Base-by-base conservation (phyloP, 2,113 vertebrate genomes). In the Centrocercus urophasianus region DNA sequence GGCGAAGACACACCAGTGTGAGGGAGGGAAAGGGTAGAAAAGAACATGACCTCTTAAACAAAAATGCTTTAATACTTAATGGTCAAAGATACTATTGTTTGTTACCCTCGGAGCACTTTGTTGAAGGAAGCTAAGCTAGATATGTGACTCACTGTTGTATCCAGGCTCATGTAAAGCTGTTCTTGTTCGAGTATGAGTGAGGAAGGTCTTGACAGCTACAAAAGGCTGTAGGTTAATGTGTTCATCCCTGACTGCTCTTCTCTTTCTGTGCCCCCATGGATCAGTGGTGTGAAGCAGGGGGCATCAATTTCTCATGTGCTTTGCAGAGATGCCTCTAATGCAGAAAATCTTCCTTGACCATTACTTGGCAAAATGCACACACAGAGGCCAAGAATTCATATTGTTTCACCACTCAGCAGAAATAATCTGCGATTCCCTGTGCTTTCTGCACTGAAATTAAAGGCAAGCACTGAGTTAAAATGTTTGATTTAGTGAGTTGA, bases 251-350 rank as follows among this genome's bases (percentile, higher is more conserved):
- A 65, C 16, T 84, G 8, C 25, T 64, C 13, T 14, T 61, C 54
- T 73, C 2, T 84, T 4, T 19, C 64, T 0, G 0, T 47, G 5
- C 3, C 0, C 30, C 78, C 30, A 17, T 34, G 27, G 19, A 50
- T 76, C 73, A 63, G 24, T 52, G 56, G 5, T 79, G 36, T 71
- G 54, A 22, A 84, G 27, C 17, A 54, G 11, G 7, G 61, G 59
- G 13, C 48, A 73, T 4, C 10, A 2, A 15, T 79, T 89, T 89
- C 28, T 88, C 34, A 56, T 64, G 7, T 64, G 4, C n/a, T 40
- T 32, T 82, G 17, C 36, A 74, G n/a, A 5, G 30, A 21, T 57
- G 25, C 38, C 13, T 91, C 13, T 73, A 70, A 67, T 12, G 21
- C n/a, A 75, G 22, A 71, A 86, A 34, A 50, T 36, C 43, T 74